Evolutionary conservation across 2,888 invertebrate genomes (phyloP).

Genomic region (Tuberolachnus salignus): DNA sequence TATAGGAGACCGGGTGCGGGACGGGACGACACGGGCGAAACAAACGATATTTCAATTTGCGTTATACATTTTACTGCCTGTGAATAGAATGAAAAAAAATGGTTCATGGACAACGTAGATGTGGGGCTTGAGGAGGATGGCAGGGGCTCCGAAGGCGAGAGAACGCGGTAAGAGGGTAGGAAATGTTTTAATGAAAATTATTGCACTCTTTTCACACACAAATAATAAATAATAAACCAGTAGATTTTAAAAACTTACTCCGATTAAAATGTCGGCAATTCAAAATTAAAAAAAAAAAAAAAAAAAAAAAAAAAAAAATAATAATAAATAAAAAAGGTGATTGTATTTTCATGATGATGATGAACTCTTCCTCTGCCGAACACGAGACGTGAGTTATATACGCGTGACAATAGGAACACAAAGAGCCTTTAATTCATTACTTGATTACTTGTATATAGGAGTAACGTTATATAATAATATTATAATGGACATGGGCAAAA

Average conservation of each 20-base stretch:
- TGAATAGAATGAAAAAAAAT: constrained; percentile 43
- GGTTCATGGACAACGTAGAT: neutral
- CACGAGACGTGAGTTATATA: neutral
- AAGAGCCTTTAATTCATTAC: constrained; percentile 46
- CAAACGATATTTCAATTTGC: constrained; percentile 54
- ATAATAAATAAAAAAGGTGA: too few species aligned
- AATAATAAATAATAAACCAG: constrained; percentile 18
- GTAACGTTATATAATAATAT: constrained; percentile 1
- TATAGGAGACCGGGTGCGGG: neutral
- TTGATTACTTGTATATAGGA: constrained; percentile 32
- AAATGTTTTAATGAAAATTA: constrained; percentile 54
- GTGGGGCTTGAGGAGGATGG: neutral
- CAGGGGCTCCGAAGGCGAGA: neutral
- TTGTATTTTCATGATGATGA: constrained; percentile 38
- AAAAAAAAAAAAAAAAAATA: neutral
- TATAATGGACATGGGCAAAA: constrained; percentile 21
- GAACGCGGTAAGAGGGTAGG: neutral
- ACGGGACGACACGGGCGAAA: constrained; percentile 32
- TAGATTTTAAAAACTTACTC: constrained; percentile 49
- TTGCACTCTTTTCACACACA: constrained; percentile 44
- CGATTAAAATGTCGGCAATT: constrained; percentile 49
- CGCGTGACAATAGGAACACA: constrained; percentile 21
- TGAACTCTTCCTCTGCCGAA: constrained; percentile 3
- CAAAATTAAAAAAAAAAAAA: constrained; percentile 24
- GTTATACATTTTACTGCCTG: constrained; percentile 43